Evolutionary conservation across 2,797 vertebrate genomes (phyloP).

Genomic region (Enteromius argenteus): DNA sequence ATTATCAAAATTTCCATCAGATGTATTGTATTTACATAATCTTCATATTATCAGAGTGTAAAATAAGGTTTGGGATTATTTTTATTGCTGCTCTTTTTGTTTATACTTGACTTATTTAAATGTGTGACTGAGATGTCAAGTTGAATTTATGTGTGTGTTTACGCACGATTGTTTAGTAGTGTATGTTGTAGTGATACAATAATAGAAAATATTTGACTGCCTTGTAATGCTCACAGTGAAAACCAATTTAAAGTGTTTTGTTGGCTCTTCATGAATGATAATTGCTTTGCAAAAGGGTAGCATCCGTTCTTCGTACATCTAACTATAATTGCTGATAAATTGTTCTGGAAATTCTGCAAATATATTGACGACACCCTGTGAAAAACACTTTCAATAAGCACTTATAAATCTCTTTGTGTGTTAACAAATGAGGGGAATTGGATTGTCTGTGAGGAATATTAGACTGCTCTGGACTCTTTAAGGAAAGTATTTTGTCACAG

Average conservation of each 20-base stretch:
- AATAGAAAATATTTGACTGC: constrained; percentile 40
- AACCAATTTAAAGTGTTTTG: constrained; percentile 3
- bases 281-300: constrained; percentile 12
- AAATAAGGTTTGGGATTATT: constrained; percentile 48
- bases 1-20: constrained; percentile 21
- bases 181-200: constrained; percentile 48
- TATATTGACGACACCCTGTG: background rate
- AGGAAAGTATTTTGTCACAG: background rate
- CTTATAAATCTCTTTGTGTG: constrained; percentile 32
- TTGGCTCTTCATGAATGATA: constrained; percentile 28
- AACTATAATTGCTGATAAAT: background rate
- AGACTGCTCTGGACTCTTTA: background rate
- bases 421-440: constrained; percentile 5
- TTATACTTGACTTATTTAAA: constrained; percentile 67
- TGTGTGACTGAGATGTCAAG: constrained; percentile 61
- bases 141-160: constrained; percentile 61
- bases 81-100: constrained; percentile 69
- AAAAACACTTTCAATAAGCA: constrained; percentile 33
- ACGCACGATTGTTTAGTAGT: constrained; percentile 48
- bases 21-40: constrained; percentile 47
- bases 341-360: constrained; percentile 10
- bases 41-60: constrained; percentile 44
- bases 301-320: background rate
- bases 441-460: background rate
- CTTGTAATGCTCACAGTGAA: constrained; percentile 42